These are phyloP conservation scores for Nematolebias whitei DNA, from an alignment of 2,113 vertebrate species.

Conservation along the genomic window DNA sequence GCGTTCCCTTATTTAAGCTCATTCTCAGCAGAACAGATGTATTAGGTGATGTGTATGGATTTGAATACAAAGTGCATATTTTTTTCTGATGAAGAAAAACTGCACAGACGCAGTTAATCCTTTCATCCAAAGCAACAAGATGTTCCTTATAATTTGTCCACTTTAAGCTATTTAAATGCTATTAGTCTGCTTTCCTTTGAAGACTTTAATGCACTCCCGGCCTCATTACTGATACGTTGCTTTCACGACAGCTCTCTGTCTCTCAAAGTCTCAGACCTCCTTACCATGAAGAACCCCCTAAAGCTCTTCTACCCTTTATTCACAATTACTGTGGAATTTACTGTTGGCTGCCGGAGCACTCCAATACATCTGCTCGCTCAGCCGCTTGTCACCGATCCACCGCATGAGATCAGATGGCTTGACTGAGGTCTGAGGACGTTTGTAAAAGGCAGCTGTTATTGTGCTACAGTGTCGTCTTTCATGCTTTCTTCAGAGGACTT, in stretches of 20 bases:
- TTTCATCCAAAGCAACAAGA: neutral
- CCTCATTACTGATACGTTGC: neutral
- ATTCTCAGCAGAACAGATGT: too few relatives aligned
- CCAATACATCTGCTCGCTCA: neutral
- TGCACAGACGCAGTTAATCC: neutral
- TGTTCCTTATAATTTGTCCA: neutral
- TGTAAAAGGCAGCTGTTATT: neutral
- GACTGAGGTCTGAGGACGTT: neutral
- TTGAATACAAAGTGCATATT: too few relatives aligned
- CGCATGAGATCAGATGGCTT: neutral
- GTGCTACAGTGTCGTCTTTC: neutral
- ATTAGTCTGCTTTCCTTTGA: neutral
- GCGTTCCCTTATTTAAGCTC: too few relatives aligned
- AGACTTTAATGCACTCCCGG: neutral
- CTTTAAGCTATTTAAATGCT: neutral
- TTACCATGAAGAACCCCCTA: conserved; percentile 3
- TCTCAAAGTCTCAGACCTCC: conserved; percentile 1
- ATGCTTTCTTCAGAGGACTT: neutral
- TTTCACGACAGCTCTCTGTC: neutral
- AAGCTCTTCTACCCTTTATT: conserved; percentile 9
- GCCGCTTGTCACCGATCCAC: neutral
- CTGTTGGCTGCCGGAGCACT: conserved; percentile 1
- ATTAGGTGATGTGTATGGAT: too few relatives aligned
- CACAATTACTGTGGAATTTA: conserved; percentile 2
- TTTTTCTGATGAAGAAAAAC: too few relatives aligned